Conservation (phyloP, 2,113 vertebrate species). For the Macaca mulatta region DNA sequence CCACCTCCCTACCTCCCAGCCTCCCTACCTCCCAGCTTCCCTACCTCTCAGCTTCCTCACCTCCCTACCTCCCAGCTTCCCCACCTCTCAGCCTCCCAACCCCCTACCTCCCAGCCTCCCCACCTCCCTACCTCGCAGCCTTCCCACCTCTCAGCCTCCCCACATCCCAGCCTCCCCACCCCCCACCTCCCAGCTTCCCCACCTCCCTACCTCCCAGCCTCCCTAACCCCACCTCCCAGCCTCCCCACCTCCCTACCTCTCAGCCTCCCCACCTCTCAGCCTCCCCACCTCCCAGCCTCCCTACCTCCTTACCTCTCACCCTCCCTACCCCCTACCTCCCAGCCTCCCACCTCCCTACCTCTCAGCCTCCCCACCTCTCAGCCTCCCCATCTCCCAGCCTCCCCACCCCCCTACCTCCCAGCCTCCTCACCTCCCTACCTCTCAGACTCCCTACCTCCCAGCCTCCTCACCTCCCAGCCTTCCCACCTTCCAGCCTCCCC, state of each 20-base stretch:
- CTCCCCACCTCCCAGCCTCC: not conserved
- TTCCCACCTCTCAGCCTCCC: not conserved
- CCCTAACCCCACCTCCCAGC: not conserved
- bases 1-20: too few relatives aligned
- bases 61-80: fast-evolving
- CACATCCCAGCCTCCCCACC: too few relatives aligned
- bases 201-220: fast-evolving
- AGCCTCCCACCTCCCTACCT: fast-evolving
- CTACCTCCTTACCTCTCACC: fast-evolving
- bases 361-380: not conserved
- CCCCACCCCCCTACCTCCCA: not conserved
- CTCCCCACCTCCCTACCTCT: not conserved
- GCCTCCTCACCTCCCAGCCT: too few relatives aligned
- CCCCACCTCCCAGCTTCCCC: not conserved
- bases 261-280: fast-evolving
- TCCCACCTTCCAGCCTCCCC: too few relatives aligned
- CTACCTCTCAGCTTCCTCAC: fast-evolving
- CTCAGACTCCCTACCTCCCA: too few relatives aligned
- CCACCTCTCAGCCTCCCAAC: too few relatives aligned
- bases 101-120: too few relatives aligned
- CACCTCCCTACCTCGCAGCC: fast-evolving
- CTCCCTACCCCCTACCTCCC: fast-evolving
- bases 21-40: fast-evolving
- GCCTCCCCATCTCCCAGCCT: not conserved
- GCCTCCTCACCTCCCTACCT: too few relatives aligned